phyloP scores from a whole-genome alignment of 2,888 invertebrate species.

The Hofmannophila pseudospretella region DNA sequence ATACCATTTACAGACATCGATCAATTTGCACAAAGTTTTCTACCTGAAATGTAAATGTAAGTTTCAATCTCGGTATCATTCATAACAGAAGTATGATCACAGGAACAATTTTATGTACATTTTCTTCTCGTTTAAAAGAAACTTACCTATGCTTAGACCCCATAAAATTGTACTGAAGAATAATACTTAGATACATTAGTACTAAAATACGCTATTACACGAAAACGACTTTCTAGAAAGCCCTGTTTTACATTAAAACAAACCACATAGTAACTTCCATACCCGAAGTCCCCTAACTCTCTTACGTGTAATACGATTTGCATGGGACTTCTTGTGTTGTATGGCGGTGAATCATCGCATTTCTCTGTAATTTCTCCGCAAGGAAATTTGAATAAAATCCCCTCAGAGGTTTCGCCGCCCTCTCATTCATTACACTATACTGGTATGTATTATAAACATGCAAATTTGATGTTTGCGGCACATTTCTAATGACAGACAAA shows the following conservation, averaged over 20 bases:
- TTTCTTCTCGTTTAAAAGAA: no score
- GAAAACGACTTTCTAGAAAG: constrained; percentile 23
- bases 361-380: constrained; percentile 20
- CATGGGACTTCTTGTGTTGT: constrained; percentile 1
- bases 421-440: constrained; percentile 38
- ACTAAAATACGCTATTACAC: constrained; percentile 4
- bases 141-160: no score
- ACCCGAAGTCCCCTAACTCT: not conserved
- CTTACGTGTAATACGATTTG: constrained; percentile 4
- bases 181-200: not conserved
- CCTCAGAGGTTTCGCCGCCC: constrained; percentile 32
- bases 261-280: not conserved
- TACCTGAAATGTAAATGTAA: no score
- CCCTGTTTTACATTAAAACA: constrained; percentile 14
- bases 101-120: no score
- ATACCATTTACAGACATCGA: no score
- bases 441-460: constrained; percentile 34
- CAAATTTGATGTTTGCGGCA: constrained; percentile 33
- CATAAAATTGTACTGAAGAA: no score
- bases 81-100: no score
- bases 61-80: no score
- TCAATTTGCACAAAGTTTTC: no score
- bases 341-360: constrained; percentile 9
- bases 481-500: constrained; percentile 39
- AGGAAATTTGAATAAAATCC: constrained; percentile 43